phyloP scores from a whole-genome alignment of 2,113 vertebrate genomes.

The Cromileptes altivelis region DNA sequence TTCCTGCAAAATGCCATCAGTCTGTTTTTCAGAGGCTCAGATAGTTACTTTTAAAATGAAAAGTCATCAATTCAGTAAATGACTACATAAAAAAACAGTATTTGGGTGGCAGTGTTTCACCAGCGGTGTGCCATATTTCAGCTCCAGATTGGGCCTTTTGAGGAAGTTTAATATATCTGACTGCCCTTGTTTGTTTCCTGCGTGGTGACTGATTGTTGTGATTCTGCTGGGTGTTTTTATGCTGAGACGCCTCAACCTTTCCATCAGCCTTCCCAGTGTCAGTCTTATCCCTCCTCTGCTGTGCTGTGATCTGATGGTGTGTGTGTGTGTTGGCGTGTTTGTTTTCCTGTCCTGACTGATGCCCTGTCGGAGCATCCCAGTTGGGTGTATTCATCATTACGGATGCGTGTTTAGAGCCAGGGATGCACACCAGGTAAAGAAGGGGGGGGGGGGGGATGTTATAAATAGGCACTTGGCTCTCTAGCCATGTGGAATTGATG shows the following conservation, averaged over 20 bases:
- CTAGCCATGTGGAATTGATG: conserved; percentile 86
- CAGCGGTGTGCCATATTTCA: conserved; percentile 40
- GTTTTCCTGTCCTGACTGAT: conserved; percentile 82
- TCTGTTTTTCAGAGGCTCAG: conserved; percentile 32
- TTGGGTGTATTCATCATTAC: conserved; percentile 82
- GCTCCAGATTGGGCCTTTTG: conserved; percentile 55
- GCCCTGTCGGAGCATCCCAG: conserved; percentile 78
- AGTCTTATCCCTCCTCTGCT: conserved; percentile 68
- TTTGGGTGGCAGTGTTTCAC: conserved; percentile 60
- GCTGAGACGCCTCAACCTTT: conserved; percentile 72
- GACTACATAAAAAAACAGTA: conserved; percentile 48
- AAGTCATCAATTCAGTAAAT: conserved; percentile 58
- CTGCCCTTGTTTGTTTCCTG: conserved; percentile 68
- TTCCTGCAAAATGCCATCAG: conserved; percentile 16
- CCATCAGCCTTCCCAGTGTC: conserved; percentile 77
- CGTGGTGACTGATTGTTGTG: conserved; percentile 73
- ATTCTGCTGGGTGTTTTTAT: conserved; percentile 72
- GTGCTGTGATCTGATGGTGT: conserved; percentile 70
- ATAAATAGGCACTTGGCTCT: conserved; percentile 85
- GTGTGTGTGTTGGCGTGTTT: conserved; percentile 71
- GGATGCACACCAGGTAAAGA: conserved; percentile 82
- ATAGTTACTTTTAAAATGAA: conserved; percentile 54
- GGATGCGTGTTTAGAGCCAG: conserved; percentile 78
- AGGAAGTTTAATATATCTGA: conserved; percentile 72
- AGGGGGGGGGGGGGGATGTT: conserved; percentile 51